Evolutionary conservation across 1,140 invertebrate species (phyloP).

Genomic region (Solenopsis fugax): DNA sequence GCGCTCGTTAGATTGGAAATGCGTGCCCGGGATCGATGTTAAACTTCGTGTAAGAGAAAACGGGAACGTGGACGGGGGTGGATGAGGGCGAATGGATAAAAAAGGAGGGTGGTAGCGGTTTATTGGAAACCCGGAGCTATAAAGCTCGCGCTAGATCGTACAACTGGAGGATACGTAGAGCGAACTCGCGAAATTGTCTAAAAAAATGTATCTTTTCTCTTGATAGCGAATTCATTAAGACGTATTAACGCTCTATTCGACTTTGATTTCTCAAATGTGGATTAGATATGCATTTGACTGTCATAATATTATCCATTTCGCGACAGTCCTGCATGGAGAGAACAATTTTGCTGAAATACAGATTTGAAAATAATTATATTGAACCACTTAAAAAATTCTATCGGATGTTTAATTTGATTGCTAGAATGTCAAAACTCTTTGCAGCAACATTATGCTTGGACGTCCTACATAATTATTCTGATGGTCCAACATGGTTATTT

Average conservation of each 20-base stretch:
- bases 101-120: slow-evolving; percentile 72
- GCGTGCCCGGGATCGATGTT: slow-evolving; percentile 71
- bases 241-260: not conserved
- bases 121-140: slow-evolving; percentile 69
- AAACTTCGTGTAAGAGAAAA: slow-evolving; percentile 61
- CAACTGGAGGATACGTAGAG: slow-evolving; percentile 19
- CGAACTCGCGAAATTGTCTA: slow-evolving; percentile 34
- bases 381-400: too few relatives aligned
- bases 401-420: too few relatives aligned
- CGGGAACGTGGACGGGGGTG: not conserved
- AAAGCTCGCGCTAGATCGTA: slow-evolving; percentile 55
- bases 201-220: slow-evolving; percentile 32
- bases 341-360: too few relatives aligned
- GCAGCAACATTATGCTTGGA: too few relatives aligned
- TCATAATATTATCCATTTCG: not conserved
- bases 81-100: slow-evolving; percentile 38
- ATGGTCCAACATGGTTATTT: too few relatives aligned
- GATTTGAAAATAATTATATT: too few relatives aligned
- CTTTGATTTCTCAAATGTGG: not conserved
- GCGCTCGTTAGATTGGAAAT: slow-evolving; percentile 83
- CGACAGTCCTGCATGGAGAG: too few relatives aligned
- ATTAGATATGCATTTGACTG: not conserved
- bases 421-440: too few relatives aligned
- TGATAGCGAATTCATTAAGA: slow-evolving; percentile 34
- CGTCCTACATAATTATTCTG: too few relatives aligned